phyloP scores from a whole-genome alignment of 1,140 invertebrate genomes.

The Sinonovacula constricta region DNA sequence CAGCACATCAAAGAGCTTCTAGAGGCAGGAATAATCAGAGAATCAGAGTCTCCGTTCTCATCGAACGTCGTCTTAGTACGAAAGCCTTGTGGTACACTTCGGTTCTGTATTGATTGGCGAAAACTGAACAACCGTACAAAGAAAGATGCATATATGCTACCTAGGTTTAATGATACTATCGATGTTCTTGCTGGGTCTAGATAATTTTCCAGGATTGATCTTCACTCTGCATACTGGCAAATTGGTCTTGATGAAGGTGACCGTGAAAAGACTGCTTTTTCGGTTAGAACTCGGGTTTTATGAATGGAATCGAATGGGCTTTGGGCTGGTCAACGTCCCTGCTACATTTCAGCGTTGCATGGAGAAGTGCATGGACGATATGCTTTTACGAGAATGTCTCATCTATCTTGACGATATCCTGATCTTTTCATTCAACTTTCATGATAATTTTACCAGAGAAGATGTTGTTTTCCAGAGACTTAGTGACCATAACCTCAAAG shows the following conservation, averaged over 20 bases:
- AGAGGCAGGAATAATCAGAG: not conserved
- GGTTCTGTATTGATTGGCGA: conserved; percentile 19
- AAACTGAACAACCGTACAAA: not conserved
- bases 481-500: too few species aligned
- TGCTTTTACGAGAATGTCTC: not conserved
- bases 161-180: not conserved
- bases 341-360: not conserved
- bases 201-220: not conserved
- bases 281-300: not conserved
- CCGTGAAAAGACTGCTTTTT: conserved; percentile 1
- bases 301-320: not conserved
- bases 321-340: not conserved
- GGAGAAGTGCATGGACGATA: conserved; percentile 3
- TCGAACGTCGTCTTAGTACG: not conserved
- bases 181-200: not conserved
- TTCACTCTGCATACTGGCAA: not conserved
- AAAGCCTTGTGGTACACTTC: too few species aligned
- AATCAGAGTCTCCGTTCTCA: conserved; percentile 10
- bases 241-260: too few species aligned
- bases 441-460: too few species aligned
- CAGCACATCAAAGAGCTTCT: not conserved
- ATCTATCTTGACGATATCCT: too few species aligned
- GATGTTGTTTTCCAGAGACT: too few species aligned
- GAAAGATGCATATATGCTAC: too few species aligned
- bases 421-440: too few species aligned